These are phyloP conservation scores for Dicaeum eximium DNA, from an alignment of 2,113 vertebrate genomes.

Conservation along the genomic window DNA sequence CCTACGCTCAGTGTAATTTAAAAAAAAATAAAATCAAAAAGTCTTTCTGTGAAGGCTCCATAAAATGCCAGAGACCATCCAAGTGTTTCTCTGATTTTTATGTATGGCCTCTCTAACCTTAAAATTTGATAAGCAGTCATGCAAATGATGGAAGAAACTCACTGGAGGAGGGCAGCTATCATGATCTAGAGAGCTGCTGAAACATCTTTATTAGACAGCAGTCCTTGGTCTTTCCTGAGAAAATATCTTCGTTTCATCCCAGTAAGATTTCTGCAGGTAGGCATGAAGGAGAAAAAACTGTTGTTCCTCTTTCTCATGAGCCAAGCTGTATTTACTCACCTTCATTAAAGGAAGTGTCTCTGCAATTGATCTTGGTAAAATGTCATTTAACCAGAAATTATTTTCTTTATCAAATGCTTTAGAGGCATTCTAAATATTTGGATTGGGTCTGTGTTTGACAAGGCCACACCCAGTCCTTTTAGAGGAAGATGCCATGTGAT, in stretches of 20 bases:
- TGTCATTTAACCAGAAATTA: neutral
- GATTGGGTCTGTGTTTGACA: neutral
- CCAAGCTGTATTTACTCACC: constrained; percentile 16
- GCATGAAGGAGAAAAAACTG: neutral
- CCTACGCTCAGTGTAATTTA: neutral
- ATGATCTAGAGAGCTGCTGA: neutral
- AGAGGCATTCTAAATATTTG: neutral
- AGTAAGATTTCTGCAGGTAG: neutral
- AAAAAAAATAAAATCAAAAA: neutral
- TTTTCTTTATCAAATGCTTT: constrained; percentile 8
- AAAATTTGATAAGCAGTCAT: neutral
- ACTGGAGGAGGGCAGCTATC: neutral
- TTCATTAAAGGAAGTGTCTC: neutral
- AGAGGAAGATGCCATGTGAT: neutral
- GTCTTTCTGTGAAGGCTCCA: neutral
- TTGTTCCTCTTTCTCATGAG: neutral
- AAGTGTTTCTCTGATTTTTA: neutral
- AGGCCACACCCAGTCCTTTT: constrained; percentile 3
- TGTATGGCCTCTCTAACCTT: neutral
- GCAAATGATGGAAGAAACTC: neutral
- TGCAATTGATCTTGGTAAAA: neutral
- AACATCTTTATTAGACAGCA: neutral
- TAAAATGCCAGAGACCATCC: neutral
- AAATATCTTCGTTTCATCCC: neutral
- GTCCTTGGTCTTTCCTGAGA: constrained; percentile 22